phyloP scores from a whole-genome alignment of 2,797 vertebrate species.

The Oreochromis grahami region DNA sequence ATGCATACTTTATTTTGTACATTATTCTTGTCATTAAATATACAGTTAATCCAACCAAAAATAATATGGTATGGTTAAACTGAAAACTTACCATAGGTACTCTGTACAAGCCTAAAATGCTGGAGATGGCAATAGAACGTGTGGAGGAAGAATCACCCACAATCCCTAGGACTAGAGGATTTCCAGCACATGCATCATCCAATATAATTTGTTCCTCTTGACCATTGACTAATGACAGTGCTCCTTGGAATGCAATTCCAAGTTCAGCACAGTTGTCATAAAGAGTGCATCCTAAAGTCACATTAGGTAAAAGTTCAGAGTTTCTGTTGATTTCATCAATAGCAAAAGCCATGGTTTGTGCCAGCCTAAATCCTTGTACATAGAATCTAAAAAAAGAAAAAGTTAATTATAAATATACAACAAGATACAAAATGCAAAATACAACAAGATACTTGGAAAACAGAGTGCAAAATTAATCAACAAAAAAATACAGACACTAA shows the following conservation, averaged over 20 bases:
- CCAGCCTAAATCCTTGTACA: conserved; percentile 48
- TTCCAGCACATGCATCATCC: conserved; percentile 11
- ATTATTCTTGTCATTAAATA: background rate
- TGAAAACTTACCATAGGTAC: conserved; percentile 41
- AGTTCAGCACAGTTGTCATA: conserved; percentile 67
- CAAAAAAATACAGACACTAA: background rate
- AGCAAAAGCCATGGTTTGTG: conserved; percentile 68
- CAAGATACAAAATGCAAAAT: background rate
- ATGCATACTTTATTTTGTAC: background rate
- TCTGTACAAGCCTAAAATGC: conserved; percentile 42
- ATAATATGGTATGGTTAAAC: rapidly evolving
- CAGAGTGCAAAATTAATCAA: background rate
- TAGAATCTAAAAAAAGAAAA: conserved; percentile 46
- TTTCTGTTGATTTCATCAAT: conserved; percentile 70
- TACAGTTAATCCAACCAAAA: background rate
- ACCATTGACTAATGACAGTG: conserved; percentile 46
- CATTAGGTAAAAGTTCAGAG: conserved; percentile 54
- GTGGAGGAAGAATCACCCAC: conserved; percentile 57
- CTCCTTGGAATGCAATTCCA: conserved; percentile 60
- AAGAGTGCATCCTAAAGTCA: conserved; percentile 67
- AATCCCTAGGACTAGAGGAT: conserved; percentile 27
- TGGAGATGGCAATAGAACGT: conserved; percentile 38
- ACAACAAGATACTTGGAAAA: background rate
- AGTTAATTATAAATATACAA: background rate
- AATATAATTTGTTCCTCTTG: conserved; percentile 10